Conservation (phyloP, 2,113 vertebrate species). For the Aphyosemion australe region DNA sequence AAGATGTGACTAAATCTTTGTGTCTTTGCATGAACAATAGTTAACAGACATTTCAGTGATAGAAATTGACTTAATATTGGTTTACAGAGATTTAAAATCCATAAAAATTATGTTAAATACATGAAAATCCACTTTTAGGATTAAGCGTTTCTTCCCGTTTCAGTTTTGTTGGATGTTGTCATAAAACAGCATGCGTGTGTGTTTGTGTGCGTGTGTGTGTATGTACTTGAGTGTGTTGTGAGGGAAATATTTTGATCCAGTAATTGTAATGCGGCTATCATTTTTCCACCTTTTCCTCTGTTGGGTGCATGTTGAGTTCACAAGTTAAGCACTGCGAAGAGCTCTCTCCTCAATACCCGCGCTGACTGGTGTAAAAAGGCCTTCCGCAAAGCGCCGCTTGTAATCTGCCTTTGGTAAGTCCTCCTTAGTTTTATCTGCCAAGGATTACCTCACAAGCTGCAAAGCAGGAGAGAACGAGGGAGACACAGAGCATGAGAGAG, state of each 20-base stretch:
- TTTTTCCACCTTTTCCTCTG: slow-evolving; percentile 69
- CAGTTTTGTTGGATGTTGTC: slow-evolving; percentile 18
- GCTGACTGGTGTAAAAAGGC: slow-evolving; percentile 75
- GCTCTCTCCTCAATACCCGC: slow-evolving; percentile 74
- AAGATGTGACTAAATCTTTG: background rate
- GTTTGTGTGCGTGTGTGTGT: slow-evolving; percentile 25
- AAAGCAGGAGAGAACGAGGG: slow-evolving; percentile 60
- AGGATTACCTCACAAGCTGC: slow-evolving; percentile 80
- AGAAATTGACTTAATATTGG: background rate
- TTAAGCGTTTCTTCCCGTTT: background rate
- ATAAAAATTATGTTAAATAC: background rate
- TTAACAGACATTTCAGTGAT: background rate
- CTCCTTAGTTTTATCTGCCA: slow-evolving; percentile 83
- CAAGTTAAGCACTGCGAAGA: slow-evolving; percentile 78
- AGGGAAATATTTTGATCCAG: slow-evolving; percentile 64
- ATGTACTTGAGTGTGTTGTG: slow-evolving; percentile 41
- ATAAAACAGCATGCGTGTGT: background rate
- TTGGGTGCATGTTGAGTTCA: slow-evolving; percentile 72
- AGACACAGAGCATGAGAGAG: slow-evolving; percentile 59
- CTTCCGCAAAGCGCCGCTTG: slow-evolving; percentile 77
- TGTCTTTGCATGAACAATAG: background rate
- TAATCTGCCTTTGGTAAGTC: slow-evolving; percentile 83
- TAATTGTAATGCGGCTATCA: slow-evolving; percentile 73
- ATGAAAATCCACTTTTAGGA: background rate
- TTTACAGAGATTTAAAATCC: background rate